phyloP scores from a whole-genome alignment of 2,888 invertebrate species.

The Thera obeliscata region DNA sequence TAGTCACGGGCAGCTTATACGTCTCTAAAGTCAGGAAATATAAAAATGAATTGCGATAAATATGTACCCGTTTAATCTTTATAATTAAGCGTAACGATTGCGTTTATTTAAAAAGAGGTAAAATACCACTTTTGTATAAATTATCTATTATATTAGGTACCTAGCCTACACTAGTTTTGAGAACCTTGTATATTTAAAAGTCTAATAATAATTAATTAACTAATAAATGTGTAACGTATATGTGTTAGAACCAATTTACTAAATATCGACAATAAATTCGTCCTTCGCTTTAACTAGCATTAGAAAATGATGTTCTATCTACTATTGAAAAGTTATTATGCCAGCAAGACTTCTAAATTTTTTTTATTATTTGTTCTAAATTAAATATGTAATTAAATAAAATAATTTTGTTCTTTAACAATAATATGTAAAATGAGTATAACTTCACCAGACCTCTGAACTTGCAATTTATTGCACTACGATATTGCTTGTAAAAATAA shows the following conservation, averaged over 20 bases:
- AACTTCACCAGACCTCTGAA: too few species aligned
- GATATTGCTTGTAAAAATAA: too few species aligned
- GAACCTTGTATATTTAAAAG: not conserved
- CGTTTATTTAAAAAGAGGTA: not conserved
- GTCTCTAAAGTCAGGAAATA: too few species aligned
- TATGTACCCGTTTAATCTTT: too few species aligned
- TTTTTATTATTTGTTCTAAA: too few species aligned
- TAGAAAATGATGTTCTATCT: constrained; percentile 34
- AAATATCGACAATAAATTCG: constrained; percentile 80
- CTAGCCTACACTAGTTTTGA: not conserved
- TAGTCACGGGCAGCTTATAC: too few species aligned
- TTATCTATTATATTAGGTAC: not conserved
- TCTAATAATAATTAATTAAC: constrained; percentile 3
- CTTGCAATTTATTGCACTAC: too few species aligned
- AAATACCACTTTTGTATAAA: not conserved
- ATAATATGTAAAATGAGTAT: too few species aligned
- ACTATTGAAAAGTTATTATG: constrained; percentile 16
- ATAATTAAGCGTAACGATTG: too few species aligned
- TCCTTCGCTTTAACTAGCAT: constrained; percentile 82
- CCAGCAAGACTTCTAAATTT: constrained; percentile 5
- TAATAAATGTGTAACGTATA: constrained; percentile 31
- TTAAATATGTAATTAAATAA: too few species aligned
- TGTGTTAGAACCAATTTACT: constrained; percentile 57
- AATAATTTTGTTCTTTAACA: too few species aligned
- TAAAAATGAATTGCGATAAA: too few species aligned